Evolutionary conservation across 2,797 vertebrate species (phyloP), one percentile per base, ranked within the genome.

Genomic region (Knipowitschia caucasica): DNA sequence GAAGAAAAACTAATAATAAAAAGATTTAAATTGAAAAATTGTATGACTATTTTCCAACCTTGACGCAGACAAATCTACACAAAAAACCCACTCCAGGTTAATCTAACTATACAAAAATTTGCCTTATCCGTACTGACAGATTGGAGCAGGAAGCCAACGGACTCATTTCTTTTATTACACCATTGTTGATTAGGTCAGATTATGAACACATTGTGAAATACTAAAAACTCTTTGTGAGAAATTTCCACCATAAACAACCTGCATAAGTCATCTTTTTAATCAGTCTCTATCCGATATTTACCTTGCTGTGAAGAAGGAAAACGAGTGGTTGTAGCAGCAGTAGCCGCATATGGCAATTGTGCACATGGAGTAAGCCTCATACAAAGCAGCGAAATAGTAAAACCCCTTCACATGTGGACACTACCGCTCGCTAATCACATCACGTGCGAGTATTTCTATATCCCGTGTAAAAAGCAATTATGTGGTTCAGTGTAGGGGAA

Each of bases 231-330:
- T n/a, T n/a, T n/a, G n/a, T n/a, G n/a, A n/a, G n/a, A n/a, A n/a
- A n/a, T n/a, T n/a, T n/a, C n/a, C n/a, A n/a, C n/a, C 11, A 39
- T 38, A 7, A 58, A 7, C 29, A 53, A 15, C 56, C n/a, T 26
- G 38, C 57, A 31, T 38, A 20, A 11, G 15, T 59, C 31, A 44
- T 53, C 26, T 72, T 58, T 53, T 58, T 43, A 52, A 55, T 47
- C 52, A 11, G 4, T 56, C 49, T 51, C 21, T n/a, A 39, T 69
- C 55, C 31, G 30, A n/a, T 14, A 21, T 67, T 63, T 64, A 30
- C 50, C 40, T 34, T 11, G 5, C 21, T 50, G 17, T 4, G 34
- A 20, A 25, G 21, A 14, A 24, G 12, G 21, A 25, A 12, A n/a
- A 24, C 47, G 9, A 6, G 25, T 29, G 40, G 27, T 60, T 66